Evolutionary conservation across 1,140 invertebrate species (phyloP), one percentile per base, ranked within the genome.

Genomic region (Bactericera cockerelli): DNA sequence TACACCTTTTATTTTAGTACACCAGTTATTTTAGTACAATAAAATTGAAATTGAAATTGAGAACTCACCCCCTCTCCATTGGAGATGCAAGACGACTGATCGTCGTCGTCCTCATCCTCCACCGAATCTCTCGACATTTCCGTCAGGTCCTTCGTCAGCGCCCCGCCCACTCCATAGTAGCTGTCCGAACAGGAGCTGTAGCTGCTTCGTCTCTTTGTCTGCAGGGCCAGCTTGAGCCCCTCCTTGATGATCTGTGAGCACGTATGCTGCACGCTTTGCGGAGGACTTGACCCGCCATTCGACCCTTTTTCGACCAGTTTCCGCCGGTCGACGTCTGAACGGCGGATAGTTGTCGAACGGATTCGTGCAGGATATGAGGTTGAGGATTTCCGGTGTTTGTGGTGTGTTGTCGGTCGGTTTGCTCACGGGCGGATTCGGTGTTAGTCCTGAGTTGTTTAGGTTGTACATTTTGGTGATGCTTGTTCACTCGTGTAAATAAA

Each of bases 201-300:
- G 22, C 42, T 49, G 11, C 58, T 79, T 73, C 85, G 82, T 65
- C 89, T 79, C 70, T 91, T 89, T 56, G 85, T 87, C 72, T 93
- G 87, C 65, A 94, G 84, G 63, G 89, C 88, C 63, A 90, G 75
- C 74, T 92, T 93, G 65, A 94, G 76, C 66, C 80, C 80, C 71
- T 83, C 89, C 76, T 94, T 94, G 71, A 95, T 93, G 59, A 93
- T 78, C 70, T 89, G 86, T 65, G 89, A 90, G 69, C 88, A 85
- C 53, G 87, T 92, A 72, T 89, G 82, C 67, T 87, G 82, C 26
- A 87, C 76, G 64, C 81, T 83, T 49, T 79, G 80, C 54, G 79
- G 80, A 13, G 64, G 64, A 64, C 77, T 33, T 49, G 42, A 49
- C 26, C 19, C 33, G 19, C 25, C 42, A 42, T 55, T 60, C n/a